These are phyloP conservation scores for Channa argus DNA, from an alignment of 2,113 vertebrate genomes.

Conservation along the genomic window DNA sequence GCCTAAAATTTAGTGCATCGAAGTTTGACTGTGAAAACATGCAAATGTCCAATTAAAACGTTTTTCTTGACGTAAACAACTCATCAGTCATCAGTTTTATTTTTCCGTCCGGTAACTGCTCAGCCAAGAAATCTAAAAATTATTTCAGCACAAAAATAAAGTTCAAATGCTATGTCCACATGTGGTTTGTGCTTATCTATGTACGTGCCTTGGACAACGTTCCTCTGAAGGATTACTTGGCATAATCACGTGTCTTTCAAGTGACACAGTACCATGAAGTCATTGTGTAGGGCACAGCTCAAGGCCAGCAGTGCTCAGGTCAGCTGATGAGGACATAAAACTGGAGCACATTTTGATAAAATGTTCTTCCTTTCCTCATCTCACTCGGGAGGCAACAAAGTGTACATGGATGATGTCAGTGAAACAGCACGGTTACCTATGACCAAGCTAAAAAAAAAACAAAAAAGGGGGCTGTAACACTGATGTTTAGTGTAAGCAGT, in stretches of 20 bases:
- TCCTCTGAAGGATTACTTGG: constrained; percentile 26
- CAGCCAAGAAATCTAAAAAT: background rate
- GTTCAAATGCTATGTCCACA: background rate
- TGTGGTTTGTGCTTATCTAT: constrained; percentile 49
- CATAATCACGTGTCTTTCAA: constrained; percentile 41
- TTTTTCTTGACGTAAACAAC: background rate
- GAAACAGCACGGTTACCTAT: constrained; percentile 5
- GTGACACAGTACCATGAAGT: constrained; percentile 59
- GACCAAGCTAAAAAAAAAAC: constrained; percentile 28
- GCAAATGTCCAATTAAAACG: too few relatives aligned
- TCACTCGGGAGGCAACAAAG: constrained; percentile 16
- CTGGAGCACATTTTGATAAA: background rate
- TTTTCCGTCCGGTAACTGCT: background rate
- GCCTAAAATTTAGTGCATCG: background rate
- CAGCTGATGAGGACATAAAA: constrained; percentile 27
- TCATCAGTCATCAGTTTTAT: background rate
- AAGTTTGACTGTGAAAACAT: background rate
- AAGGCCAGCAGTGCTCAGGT: constrained; percentile 44
- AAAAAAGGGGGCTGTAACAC: background rate
- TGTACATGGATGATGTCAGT: constrained; percentile 41
- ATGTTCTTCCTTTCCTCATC: constrained; percentile 28
- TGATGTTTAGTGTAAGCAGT: constrained; percentile 9
- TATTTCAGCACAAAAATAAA: background rate
- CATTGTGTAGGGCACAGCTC: constrained; percentile 38
- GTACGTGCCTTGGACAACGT: constrained; percentile 59